Conservation (phyloP, 2,797 vertebrate species). For the Tokudaia muenninki region DNA sequence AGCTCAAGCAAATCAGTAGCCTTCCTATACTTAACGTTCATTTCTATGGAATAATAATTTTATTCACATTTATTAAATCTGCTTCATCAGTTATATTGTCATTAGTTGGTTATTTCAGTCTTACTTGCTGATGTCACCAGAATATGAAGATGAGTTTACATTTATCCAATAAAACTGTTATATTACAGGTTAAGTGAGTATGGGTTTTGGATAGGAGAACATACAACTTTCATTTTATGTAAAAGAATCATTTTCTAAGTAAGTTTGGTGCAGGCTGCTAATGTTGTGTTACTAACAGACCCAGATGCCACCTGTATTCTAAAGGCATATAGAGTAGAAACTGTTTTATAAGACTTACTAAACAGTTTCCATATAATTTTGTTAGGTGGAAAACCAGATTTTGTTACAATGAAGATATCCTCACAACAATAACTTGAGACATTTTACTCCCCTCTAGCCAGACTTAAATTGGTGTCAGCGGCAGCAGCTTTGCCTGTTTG, state of each 20-base stretch:
- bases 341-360: neutral
- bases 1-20: too few species aligned
- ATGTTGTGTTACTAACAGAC: neutral
- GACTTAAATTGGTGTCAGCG: neutral
- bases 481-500: neutral
- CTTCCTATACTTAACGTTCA: neutral
- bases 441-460: neutral
- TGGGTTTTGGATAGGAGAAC: neutral
- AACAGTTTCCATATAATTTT: neutral
- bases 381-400: neutral
- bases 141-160: neutral
- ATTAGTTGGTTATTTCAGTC: neutral
- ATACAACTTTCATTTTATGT: neutral
- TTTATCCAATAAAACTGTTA: neutral
- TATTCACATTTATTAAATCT: neutral
- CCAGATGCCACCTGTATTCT: neutral
- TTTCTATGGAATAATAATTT: slow-evolving; percentile 25
- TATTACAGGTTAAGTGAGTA: neutral
- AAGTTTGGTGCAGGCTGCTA: neutral
- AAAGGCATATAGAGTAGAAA: neutral
- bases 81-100: neutral
- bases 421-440: neutral
- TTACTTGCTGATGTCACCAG: neutral
- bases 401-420: neutral
- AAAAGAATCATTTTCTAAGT: neutral